These are phyloP conservation scores for Crocidura indochinensis DNA, from an alignment of 2,797 vertebrate species.

Conservation along the genomic window DNA sequence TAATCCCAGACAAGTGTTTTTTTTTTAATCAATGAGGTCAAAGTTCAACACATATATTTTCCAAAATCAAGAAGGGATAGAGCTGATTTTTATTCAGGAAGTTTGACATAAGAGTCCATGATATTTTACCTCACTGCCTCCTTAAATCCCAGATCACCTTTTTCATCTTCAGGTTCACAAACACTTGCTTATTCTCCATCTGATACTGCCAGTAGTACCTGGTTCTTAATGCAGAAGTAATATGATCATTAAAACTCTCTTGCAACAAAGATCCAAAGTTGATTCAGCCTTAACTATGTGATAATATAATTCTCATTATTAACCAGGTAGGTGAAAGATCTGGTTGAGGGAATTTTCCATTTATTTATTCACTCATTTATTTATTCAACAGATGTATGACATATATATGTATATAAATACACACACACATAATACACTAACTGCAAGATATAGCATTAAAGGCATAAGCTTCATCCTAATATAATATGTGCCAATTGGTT, in stretches of 20 bases:
- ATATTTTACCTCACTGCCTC: background rate
- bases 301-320: background rate
- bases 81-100: background rate
- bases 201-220: background rate
- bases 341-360: background rate
- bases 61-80: background rate
- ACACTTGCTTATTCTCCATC: background rate
- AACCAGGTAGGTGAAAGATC: background rate
- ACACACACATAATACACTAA: background rate
- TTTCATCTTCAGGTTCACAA: background rate
- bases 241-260: background rate
- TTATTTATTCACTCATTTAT: constrained; percentile 30
- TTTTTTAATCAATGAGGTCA: background rate
- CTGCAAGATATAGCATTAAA: background rate
- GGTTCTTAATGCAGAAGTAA: background rate
- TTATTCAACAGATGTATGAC: background rate
- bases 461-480: background rate
- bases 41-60: background rate
- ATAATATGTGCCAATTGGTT: background rate
- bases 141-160: background rate
- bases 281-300: background rate
- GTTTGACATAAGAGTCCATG: background rate
- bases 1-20: background rate
- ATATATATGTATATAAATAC: too few species aligned
- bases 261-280: background rate